phyloP scores from a whole-genome alignment of 2,888 invertebrate genomes.

The Lycophotia porphyrea region DNA sequence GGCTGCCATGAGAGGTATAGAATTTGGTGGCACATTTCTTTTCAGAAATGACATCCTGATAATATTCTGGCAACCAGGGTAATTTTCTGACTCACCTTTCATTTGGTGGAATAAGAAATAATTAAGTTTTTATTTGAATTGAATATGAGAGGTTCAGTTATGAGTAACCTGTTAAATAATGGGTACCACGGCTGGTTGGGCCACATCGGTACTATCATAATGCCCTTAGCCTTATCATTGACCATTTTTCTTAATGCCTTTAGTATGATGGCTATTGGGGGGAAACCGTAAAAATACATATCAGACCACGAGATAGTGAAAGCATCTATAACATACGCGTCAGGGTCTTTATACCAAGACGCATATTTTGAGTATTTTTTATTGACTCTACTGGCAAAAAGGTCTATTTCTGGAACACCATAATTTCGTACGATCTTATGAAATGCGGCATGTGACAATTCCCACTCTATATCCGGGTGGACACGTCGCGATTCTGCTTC shows the following conservation, averaged over 20 bases:
- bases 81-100: neutral
- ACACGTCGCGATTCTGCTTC: slow-evolving; percentile 30
- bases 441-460: slow-evolving; percentile 23
- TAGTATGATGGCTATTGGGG: slow-evolving; percentile 10
- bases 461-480: slow-evolving; percentile 34
- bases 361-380: slow-evolving; percentile 56
- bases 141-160: slow-evolving; percentile 1
- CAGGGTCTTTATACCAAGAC: slow-evolving; percentile 61
- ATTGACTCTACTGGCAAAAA: slow-evolving; percentile 63
- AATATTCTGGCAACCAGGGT: neutral
- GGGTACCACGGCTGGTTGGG: slow-evolving; percentile 27
- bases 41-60: neutral
- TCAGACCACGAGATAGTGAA: slow-evolving; percentile 54
- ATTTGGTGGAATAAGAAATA: neutral
- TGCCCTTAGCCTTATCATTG: neutral
- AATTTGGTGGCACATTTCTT: neutral
- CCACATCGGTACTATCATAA: slow-evolving; percentile 25
- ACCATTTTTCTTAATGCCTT: slow-evolving; percentile 24
- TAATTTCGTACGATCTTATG: slow-evolving; percentile 26
- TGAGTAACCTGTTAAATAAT: slow-evolving; percentile 3
- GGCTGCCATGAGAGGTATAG: neutral
- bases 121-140: neutral
- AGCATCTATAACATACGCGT: slow-evolving; percentile 55
- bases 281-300: neutral
- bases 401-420: slow-evolving; percentile 56